Evolutionary conservation across 2,888 invertebrate genomes (phyloP), one percentile per base, ranked within the genome.

Genomic region (Microplitis manilae): DNA sequence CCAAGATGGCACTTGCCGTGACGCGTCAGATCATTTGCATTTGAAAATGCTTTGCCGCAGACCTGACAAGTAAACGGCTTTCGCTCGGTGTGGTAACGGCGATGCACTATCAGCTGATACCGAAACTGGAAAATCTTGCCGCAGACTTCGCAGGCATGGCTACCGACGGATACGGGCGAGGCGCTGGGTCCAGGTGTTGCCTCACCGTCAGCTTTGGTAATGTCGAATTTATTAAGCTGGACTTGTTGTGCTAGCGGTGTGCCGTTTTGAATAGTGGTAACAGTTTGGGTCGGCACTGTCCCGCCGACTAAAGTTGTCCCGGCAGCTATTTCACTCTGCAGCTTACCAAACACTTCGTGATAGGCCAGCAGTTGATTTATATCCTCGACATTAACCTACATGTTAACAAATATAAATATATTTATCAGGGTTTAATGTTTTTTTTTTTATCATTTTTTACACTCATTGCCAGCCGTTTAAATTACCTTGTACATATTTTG

Each of bases 111-210:
- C 78, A 96, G 92, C 88, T 96, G 96, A 90, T 96, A 96, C 77
- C 96, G 94, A 90, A 95, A 96, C 86, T 95, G 95, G 90, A 96
- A 96, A 91, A 95, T 94, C 91, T 96, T 96, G 73, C 95, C 95
- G 85, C 96, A 96, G 79, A 96, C 93, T 89, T 96, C 96, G 89
- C 96, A 96, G 17, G 94, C 92, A 89, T 96, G 96, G 80, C 93
- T 93, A 20, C 94, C 94, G 40, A 91, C 91, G 15, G 92, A 91
- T 2, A 93, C 92, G 2, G 93, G 91, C 1, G 94, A 93, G 4
- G 93, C 93, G 65, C 91, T 91, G 71, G 90, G 89, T 77, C 90
- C 90, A 6, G 90, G 90, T 9, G 90, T 90, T 2, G 88, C 90
- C 79, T 89, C 90, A 7, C 88, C 88, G 40, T 90, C 90, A 71